Conservation (phyloP, 2,797 vertebrate species). For the Danio kyathit region DNA sequence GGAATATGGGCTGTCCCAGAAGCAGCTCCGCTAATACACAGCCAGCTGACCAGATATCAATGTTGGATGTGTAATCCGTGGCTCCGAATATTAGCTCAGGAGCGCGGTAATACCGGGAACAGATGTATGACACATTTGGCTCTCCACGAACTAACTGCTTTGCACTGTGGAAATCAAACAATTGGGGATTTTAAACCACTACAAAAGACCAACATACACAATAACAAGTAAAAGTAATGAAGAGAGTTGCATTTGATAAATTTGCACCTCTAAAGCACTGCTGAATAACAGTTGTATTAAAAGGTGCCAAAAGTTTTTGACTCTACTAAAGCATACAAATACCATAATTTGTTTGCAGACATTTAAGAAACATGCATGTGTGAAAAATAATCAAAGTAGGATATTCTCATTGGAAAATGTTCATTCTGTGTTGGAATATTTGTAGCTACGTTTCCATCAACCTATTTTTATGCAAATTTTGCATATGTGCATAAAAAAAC, state of each 20-base stretch:
- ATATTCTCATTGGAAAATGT: too few relatives aligned
- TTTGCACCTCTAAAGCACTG: not conserved
- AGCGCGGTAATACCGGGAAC: slow-evolving; percentile 95
- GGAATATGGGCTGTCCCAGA: slow-evolving; percentile 93
- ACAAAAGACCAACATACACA: not conserved
- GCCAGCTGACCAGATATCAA: slow-evolving; percentile 96
- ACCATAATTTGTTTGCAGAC: too few relatives aligned
- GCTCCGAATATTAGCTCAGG: slow-evolving; percentile 96
- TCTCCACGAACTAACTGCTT: slow-evolving; percentile 93
- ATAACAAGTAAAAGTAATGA: not conserved
- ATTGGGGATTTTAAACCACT: not conserved
- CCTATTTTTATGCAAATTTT: too few relatives aligned
- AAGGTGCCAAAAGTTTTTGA: too few relatives aligned
- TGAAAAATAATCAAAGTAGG: too few relatives aligned
- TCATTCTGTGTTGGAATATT: too few relatives aligned
- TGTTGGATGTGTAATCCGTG: slow-evolving; percentile 95
- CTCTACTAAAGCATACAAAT: too few relatives aligned
- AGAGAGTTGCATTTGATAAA: not conserved
- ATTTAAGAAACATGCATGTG: too few relatives aligned
- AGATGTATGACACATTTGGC: slow-evolving; percentile 95
- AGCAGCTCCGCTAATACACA: slow-evolving; percentile 93
- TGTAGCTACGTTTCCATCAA: too few relatives aligned
- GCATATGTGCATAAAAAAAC: too few relatives aligned
- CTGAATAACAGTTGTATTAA: not conserved
- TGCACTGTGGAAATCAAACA: slow-evolving; percentile 75